Conservation (phyloP, 2,113 vertebrate genomes). For the Onychostoma macrolepis region DNA sequence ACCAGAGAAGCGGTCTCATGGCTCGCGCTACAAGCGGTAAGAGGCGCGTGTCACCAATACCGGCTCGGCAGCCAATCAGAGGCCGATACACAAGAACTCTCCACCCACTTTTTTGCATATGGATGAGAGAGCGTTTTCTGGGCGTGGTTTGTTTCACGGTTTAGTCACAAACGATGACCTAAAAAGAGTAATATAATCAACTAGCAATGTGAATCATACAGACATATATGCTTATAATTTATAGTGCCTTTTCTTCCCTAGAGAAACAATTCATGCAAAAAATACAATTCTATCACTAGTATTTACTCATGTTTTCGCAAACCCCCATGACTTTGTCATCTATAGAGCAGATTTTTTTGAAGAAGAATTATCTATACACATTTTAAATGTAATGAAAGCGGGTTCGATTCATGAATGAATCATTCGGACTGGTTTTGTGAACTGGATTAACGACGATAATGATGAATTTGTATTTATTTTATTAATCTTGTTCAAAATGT, state of each 20-base stretch:
- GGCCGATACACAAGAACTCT: background rate
- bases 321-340: background rate
- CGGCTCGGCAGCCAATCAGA: slow-evolving; percentile 50
- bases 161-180: background rate
- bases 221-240: background rate
- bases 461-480: background rate
- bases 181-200: background rate
- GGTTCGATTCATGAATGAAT: background rate
- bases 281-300: background rate
- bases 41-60: slow-evolving; percentile 46
- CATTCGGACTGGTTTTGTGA: background rate
- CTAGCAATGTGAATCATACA: background rate
- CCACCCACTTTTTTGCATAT: slow-evolving; percentile 28
- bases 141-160: background rate
- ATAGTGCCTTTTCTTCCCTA: background rate
- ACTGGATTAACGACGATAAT: background rate
- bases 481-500: slow-evolving; percentile 8
- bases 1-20: slow-evolving; percentile 35
- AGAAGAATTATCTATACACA: too few species aligned
- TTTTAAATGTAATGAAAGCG: background rate
- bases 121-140: background rate
- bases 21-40: slow-evolving; percentile 14
- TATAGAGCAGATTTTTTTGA: background rate
- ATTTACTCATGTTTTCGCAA: background rate
- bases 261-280: background rate